Evolutionary conservation across 2,797 vertebrate genomes (phyloP).

Genomic region (Halcyon smyrnensis): DNA sequence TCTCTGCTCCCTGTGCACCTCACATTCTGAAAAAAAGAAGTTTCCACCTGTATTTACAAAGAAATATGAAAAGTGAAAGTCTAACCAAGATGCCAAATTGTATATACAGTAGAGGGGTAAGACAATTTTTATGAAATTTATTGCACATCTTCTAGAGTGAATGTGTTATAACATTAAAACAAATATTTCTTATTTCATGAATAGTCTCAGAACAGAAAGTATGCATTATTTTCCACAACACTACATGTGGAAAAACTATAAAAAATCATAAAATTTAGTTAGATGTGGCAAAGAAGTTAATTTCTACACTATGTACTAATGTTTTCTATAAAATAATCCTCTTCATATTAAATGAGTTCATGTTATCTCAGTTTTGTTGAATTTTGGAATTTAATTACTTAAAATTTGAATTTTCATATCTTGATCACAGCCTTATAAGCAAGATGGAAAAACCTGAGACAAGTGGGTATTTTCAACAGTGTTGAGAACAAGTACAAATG

Average conservation of each 20-base stretch:
- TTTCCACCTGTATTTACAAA: background rate
- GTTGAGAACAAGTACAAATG: background rate
- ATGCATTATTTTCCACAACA: background rate
- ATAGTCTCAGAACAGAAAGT: background rate
- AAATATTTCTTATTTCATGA: background rate
- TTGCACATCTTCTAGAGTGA: background rate
- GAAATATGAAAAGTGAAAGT: background rate
- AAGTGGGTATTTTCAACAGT: accelerated
- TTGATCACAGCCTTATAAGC: background rate
- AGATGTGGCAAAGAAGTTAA: background rate
- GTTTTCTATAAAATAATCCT: background rate
- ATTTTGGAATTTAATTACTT: background rate
- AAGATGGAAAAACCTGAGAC: background rate
- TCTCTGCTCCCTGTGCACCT: background rate
- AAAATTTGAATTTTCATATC: background rate
- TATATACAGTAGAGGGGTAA: background rate
- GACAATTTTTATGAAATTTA: background rate
- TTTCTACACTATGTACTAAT: background rate
- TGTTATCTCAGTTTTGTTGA: background rate
- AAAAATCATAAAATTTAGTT: background rate
- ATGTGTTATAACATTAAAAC: background rate
- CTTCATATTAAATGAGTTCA: background rate
- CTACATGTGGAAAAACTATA: background rate
- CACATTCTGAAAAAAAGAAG: background rate
- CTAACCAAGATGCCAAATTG: background rate